These are phyloP conservation scores for Dryocosmus kuriphilus DNA, from an alignment of 2,888 invertebrate genomes.

Conservation along the genomic window DNA sequence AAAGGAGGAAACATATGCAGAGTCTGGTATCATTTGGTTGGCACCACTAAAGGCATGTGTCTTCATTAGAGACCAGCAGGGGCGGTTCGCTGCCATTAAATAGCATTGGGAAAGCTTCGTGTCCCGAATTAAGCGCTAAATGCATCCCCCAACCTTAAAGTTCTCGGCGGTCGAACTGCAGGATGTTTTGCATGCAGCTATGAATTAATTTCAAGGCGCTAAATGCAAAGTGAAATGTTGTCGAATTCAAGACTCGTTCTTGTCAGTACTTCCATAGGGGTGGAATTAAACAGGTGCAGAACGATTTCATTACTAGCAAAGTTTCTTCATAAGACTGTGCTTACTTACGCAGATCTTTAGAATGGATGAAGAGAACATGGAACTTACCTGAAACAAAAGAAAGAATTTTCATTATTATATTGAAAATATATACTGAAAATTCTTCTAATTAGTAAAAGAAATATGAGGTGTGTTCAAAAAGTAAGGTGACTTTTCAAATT, in stretches of 20 bases:
- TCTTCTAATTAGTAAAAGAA: too few relatives aligned
- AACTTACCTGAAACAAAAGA: conserved; percentile 2
- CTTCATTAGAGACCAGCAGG: conserved; percentile 69
- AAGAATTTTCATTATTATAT: not conserved
- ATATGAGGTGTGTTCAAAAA: too few relatives aligned
- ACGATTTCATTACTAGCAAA: not conserved
- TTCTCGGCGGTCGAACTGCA: conserved; percentile 57
- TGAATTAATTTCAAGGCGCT: conserved; percentile 46
- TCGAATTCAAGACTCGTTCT: conserved; percentile 1
- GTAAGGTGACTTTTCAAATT: too few relatives aligned
- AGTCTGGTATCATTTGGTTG: conserved; percentile 69
- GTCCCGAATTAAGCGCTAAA: conserved; percentile 71
- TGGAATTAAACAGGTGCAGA: not conserved
- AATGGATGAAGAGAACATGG: too few relatives aligned
- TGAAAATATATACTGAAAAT: too few relatives aligned
- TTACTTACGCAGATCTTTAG: not conserved
- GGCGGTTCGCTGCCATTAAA: conserved; percentile 68
- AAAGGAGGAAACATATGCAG: conserved; percentile 66
- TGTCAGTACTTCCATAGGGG: not conserved
- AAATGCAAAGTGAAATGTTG: conserved; percentile 40
- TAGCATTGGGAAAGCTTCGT: conserved; percentile 69
- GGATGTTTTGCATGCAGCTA: conserved; percentile 68
- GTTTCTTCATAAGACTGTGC: not conserved
- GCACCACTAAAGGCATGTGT: conserved; percentile 68
- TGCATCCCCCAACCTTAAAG: conserved; percentile 65